Base-by-base conservation (phyloP, 2,797 vertebrate genomes). In the Fundulus diaphanus region DNA sequence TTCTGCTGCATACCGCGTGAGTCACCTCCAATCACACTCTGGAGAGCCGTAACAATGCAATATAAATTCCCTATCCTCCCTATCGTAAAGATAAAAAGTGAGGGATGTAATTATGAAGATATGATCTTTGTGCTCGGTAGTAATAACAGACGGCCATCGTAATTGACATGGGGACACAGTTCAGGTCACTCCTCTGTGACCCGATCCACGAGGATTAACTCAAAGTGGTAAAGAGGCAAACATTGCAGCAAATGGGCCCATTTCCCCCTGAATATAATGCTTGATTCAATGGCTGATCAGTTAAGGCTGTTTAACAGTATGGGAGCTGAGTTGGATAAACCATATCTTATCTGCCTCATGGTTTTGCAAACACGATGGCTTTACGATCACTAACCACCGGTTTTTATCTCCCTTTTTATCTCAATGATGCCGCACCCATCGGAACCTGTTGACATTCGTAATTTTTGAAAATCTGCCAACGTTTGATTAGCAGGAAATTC, bases 211-310 rank as follows among this genome's bases (percentile, higher is more conserved):
- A 29, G 4, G 33, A 37, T 59, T 33, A 15, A 57, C n/a, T 69
- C 22, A 37, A 22, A 11, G 2, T n/a, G 31, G 29, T 33, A 69
- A 63, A 0, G 42, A 72, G 29, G 77, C 13, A 54, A 51, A 35
- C 29, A 46, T 6, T 9, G 76, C 70, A 89, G 73, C 59, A 84
- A 80, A 69, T 3, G 0, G n/a, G 15, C 51, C 12, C 33, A 12
- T 51, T 57, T 24, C 4, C 63, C n/a, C 35, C 40, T 65, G 22
- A 40, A 65, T n/a, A 5, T n/a, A n/a, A 65, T 0, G 5, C 22
- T n/a, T 4, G 22, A n/a, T 40, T 15, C 37, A 24, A 22, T 37
- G 37, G 22, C 9, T 40, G 12, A 35, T 65, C 35, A 40, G 24
- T 15, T 1, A 40, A 65, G 61, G 22, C 24, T 37, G 9, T 63